These are phyloP conservation scores for Pterocles burchelli DNA, from an alignment of 2,113 vertebrate species.

Conservation along the genomic window DNA sequence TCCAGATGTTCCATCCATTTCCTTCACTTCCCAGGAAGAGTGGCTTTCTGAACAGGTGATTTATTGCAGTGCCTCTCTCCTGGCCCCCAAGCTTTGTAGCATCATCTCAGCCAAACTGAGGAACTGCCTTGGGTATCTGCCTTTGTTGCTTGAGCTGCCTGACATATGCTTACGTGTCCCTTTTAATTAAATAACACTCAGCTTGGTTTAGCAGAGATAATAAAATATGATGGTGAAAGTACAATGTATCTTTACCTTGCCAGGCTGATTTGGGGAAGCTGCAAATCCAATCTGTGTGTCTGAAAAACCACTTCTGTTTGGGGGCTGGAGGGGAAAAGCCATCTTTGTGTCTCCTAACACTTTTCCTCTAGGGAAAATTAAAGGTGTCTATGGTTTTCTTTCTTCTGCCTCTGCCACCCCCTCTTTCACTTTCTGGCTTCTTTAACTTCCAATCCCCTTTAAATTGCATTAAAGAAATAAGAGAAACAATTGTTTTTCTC, in stretches of 20 bases:
- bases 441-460: conserved; percentile 56
- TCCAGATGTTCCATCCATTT: background rate
- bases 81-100: background rate
- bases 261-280: conserved; percentile 13
- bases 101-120: background rate
- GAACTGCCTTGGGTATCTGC: background rate
- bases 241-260: conserved; percentile 34
- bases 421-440: conserved; percentile 49
- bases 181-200: conserved; percentile 48
- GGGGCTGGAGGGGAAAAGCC: background rate
- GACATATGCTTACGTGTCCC: background rate
- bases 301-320: background rate
- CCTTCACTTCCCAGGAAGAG: background rate
- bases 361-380: conserved; percentile 37
- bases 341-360: background rate
- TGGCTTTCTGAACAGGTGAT: background rate
- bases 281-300: conserved; percentile 38
- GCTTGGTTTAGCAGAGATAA: conserved; percentile 17
- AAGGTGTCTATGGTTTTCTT: background rate
- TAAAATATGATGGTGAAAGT: conserved; percentile 10
- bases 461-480: conserved; percentile 57
- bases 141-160: background rate
- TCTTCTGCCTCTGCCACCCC: background rate
- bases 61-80: background rate
- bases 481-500: conserved; percentile 26